Percentiles rank a stretch among this genome's conserved stretches.
These are phyloP conservation scores for Gari tellinella DNA, from an alignment of 2,888 invertebrate genomes.

Conservation along the genomic window DNA sequence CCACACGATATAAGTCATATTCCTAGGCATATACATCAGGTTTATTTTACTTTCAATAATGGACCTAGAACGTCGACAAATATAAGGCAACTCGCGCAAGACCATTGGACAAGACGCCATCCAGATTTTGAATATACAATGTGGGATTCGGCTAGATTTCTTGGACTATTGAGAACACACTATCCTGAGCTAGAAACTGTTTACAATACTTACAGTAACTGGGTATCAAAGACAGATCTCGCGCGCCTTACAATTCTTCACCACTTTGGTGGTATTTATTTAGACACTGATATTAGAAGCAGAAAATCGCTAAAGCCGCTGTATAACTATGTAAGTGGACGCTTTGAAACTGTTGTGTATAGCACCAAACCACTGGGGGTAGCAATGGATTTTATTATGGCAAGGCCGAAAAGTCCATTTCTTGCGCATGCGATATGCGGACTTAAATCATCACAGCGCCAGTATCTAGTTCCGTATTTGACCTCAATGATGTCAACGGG, in stretches of 20 bases:
- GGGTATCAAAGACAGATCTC: slow-evolving; percentile 40
- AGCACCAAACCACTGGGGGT: slow-evolving; percentile 34
- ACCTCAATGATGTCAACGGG: slow-evolving; percentile 51
- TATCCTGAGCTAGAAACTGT: slow-evolving; percentile 23
- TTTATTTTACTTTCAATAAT: slow-evolving; percentile 34
- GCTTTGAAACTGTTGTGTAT: slow-evolving; percentile 25
- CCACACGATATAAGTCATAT: not conserved
- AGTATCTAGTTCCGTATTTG: slow-evolving; percentile 41
- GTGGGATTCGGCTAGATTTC: slow-evolving; percentile 37
- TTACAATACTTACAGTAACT: slow-evolving; percentile 38
- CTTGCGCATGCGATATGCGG: slow-evolving; percentile 34
- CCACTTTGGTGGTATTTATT: slow-evolving; percentile 38
- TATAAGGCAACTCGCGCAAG: slow-evolving; percentile 7
- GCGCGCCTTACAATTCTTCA: slow-evolving; percentile 36
- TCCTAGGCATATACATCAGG: slow-evolving; percentile 41
- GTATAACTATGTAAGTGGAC: slow-evolving; percentile 2
- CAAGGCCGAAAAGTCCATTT: slow-evolving; percentile 40
- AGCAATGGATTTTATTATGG: slow-evolving; percentile 47
- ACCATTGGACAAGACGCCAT: slow-evolving; percentile 20
- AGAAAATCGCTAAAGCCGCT: not conserved
- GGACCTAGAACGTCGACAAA: slow-evolving; percentile 11
- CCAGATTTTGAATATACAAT: slow-evolving; percentile 24
- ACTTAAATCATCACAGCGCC: slow-evolving; percentile 12
- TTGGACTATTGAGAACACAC: slow-evolving; percentile 18
- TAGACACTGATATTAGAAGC: slow-evolving; percentile 36